Evolutionary conservation across 2,888 invertebrate genomes (phyloP), one percentile per base, ranked within the genome.

Genomic region (Scelioninae gen. 1): DNA sequence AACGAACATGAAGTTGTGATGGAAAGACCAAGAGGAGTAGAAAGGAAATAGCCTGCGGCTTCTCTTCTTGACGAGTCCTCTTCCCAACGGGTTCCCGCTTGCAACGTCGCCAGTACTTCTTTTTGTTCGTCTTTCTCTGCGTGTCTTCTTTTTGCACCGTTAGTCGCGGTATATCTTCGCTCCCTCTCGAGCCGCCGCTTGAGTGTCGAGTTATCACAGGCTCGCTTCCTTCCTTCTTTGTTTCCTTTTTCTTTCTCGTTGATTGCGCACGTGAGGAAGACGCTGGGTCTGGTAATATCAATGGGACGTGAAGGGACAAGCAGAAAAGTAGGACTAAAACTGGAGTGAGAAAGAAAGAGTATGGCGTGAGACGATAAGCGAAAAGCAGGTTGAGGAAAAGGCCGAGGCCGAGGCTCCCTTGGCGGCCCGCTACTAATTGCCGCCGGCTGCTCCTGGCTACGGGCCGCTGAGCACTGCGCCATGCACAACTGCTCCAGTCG

Each of bases 401-500:
- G 80, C 65, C 77, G 85, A 72, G 84, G 65, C 75, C 76, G 69
- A 65, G 85, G 87, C 89, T 91, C 91, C 91, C 92, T 80, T 76
- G 79, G 83, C 79, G 83, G 83, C 79, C 79, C 47, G 83, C 75
- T 75, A 72, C 83, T 83, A 83, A 83, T 91, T 92, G 91, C 92
- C 90, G 91, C 88, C 90, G 90, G 90, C 90, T 90, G 91, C 90
- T 90, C 89, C 90, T 88, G 90, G 90, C 89, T 90, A 90, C 90
- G 91, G 89, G 89, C 91, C 91, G 90, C 86, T 90, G 90, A 90
- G 88, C 90, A 89, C 90, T 89, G 87, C 87, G 87, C 88, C 89
- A 88, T 88, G 89, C 89, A 90, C 88, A 89, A 87, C 84, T 85
- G 85, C 82, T 74, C 86, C 88, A 84, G 87, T 87, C 87, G 86